These are phyloP conservation scores for Odontothrips loti DNA, from an alignment of 2,888 invertebrate genomes.

Conservation along the genomic window DNA sequence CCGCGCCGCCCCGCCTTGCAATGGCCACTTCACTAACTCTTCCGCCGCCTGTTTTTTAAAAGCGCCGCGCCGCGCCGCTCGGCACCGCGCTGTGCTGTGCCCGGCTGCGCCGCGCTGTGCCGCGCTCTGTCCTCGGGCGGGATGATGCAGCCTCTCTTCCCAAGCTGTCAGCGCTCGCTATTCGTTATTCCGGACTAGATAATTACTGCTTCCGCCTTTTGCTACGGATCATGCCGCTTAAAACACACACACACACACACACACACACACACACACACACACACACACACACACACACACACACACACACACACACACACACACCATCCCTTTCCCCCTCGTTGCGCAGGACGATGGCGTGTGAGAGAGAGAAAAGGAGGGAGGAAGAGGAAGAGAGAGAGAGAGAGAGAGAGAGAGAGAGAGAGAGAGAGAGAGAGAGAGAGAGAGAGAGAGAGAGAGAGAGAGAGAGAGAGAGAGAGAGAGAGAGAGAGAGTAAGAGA, in stretches of 20 bases:
- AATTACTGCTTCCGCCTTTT: constrained; percentile 22
- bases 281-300: constrained; percentile 9
- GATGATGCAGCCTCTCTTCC: too few relatives aligned
- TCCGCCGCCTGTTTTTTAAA: too few relatives aligned
- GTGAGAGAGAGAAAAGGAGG: not conserved
- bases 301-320: not conserved
- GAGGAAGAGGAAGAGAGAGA: not conserved
- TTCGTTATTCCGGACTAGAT: constrained; percentile 25
- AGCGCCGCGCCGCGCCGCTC: too few relatives aligned
- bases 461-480: not conserved
- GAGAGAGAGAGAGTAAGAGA: not conserved
- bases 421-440: not conserved
- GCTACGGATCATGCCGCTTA: constrained; percentile 16
- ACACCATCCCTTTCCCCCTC: not conserved
- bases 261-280: not conserved
- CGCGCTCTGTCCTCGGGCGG: too few relatives aligned
- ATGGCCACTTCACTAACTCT: too few relatives aligned
- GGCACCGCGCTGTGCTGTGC: too few relatives aligned
- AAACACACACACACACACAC: constrained; percentile 20
- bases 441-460: not conserved
- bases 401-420: not conserved
- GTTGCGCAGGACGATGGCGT: not conserved
- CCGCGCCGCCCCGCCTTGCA: too few relatives aligned
- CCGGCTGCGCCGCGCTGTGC: too few relatives aligned
- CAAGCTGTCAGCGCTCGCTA: not conserved